Base-by-base conservation (phyloP, 2,113 vertebrate species). In the Okapia johnstoni region DNA sequence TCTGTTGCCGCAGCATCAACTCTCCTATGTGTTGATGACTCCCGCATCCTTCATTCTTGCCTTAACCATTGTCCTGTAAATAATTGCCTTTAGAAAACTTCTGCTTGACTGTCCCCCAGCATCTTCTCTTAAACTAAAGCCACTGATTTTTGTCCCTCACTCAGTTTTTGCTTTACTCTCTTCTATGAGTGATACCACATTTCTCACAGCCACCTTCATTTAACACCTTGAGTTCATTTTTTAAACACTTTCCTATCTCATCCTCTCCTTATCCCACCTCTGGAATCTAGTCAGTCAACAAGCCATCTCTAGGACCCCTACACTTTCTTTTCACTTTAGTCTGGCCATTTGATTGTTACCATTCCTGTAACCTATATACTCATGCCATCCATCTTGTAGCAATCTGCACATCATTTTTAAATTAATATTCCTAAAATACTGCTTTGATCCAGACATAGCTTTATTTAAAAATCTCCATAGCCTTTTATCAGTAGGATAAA, bases 101-200 rank as follows among this genome's bases (percentile, higher is more conserved):
- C 50, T 76, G 15, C 48, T 77, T 87, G 28, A 52, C n/a, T 93
- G 2, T 70, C n/a, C 2, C 83, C 36, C 48, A 30, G 52, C 57
- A 55, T 93, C 52, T 43, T 81, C 66, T 86, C 15, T 89, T 89
- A 93, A 85, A 88, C 43, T 66, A 43, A 90, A 70, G 30, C 10
- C 40, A 54, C 55, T 90, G 73, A 48, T 57, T 96, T 86, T 93
- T 85, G 70, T 79, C 5, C 28, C 70, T 73, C 50, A 21, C 48
- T 96, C 25, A 79, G 63, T 25, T 92, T 85, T 92, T 92, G 43
- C 43, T 85, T 96, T 91, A 84, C 26, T 40, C 6, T 94, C 85
- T 81, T 91, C 36, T 88, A 3, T 88, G 70, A 76, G 40, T 33
- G 54, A 70, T 61, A 61, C 7, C 60, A 21, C 43, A 46, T 86